A percentile compares a stretch with the other conserved stretches of the same genome.
phyloP scores from a whole-genome alignment of 1,140 invertebrate genomes.

The Thaumatotibia leucotreta region DNA sequence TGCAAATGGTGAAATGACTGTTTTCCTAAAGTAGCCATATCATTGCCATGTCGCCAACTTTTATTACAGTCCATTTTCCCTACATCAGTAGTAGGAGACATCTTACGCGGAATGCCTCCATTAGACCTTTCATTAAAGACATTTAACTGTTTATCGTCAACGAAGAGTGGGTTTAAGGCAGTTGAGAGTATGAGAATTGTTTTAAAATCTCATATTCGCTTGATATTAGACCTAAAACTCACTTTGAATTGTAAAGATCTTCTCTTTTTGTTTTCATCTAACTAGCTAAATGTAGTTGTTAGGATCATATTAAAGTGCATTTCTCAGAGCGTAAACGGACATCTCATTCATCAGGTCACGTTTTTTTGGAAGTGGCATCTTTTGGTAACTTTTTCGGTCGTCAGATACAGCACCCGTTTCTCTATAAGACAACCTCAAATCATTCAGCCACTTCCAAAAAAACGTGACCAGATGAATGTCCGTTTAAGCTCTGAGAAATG shows the following conservation, averaged over 20 bases:
- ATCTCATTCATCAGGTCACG: too few relatives aligned
- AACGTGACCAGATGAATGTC: too few relatives aligned
- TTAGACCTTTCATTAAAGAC: slow-evolving; percentile 10
- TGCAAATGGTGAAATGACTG: not conserved
- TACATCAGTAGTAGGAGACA: not conserved
- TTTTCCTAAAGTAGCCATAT: not conserved
- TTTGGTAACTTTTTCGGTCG: too few relatives aligned
- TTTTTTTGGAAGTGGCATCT: too few relatives aligned
- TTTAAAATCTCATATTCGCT: not conserved
- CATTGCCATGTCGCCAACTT: not conserved
- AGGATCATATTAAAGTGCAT: too few relatives aligned
- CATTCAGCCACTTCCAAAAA: too few relatives aligned
- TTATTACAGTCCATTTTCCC: not conserved
- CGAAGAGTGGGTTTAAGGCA: not conserved
- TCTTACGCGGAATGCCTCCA: slow-evolving; percentile 2
- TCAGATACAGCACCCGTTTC: too few relatives aligned
- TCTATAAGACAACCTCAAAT: too few relatives aligned
- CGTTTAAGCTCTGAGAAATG: too few relatives aligned
- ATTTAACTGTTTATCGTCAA: slow-evolving; percentile 1
- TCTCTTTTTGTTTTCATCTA: too few relatives aligned
- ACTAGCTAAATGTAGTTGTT: too few relatives aligned
- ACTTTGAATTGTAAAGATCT: not conserved
- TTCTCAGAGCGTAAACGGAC: too few relatives aligned
- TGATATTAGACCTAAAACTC: not conserved
- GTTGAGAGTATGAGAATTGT: not conserved